Base-by-base conservation (phyloP, 2,888 invertebrate species). In the Melangyna quadrimaculata region DNA sequence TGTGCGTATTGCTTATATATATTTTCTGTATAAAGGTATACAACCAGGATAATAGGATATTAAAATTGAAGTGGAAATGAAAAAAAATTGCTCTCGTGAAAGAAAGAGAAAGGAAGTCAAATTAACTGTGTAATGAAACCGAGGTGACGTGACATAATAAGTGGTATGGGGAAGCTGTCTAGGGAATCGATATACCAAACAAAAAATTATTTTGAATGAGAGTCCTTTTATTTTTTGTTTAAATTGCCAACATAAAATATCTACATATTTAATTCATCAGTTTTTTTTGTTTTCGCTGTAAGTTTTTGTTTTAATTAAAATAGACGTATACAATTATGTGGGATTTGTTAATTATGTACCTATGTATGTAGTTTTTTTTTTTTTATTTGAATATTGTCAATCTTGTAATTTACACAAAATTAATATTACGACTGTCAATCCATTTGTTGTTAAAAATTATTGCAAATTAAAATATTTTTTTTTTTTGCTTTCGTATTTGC, bases 21-120 rank as follows among this genome's bases (percentile, higher is more conserved):
- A 35, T 43, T 55, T 29, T 65, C 17, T 35, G 17, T 10, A 7
- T 63, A 32, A 24, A 40, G 27, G 43, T 37, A n/a, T n/a, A 57
- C 40, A 53, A 71, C 53, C 67, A 65, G 79, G 73, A 86, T 81
- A 81, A 86, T 86, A 78, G 77, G 86, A 86, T 86, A 86, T 86
- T 78, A 81, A 86, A 78, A 86, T 63, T 86, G 77, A 86, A 86
- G 81, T 86, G 48, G 48, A 61, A 71, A 51, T 78, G 53, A 32
- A 67, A 37, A 27, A n/a, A 65, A 45, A 67, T n/a, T 27, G 63
- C 10, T 12, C 9, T 53, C 32, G 12, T 4, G 32, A 7, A 3
- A 6, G 17, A 57, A 19, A 35, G 17, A 45, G 22, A 40, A 40
- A n/a, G 40, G 40, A 40, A n/a, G n/a, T 40, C 3, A 3, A 29